Conservation (phyloP, 2,888 invertebrate genomes). For the Horisme vitalbata region DNA sequence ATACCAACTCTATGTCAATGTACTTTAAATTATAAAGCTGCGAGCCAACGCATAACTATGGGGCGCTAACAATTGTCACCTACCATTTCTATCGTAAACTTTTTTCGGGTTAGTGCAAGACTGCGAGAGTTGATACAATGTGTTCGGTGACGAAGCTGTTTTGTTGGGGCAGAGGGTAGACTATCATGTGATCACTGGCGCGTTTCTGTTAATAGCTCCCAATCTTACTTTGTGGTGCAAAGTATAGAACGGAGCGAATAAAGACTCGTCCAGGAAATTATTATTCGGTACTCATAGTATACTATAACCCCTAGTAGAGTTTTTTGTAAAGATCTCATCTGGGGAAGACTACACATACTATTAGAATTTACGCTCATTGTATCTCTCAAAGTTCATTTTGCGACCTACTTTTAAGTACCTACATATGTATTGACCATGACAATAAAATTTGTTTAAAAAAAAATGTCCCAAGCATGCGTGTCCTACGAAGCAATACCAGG, state of each 20-base stretch:
- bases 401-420: too few species aligned
- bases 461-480: too few species aligned
- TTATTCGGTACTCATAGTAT: not conserved
- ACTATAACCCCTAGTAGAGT: too few species aligned
- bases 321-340: too few species aligned
- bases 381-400: too few species aligned
- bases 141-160: constrained; percentile 54
- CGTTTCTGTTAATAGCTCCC: constrained; percentile 69
- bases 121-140: constrained; percentile 44
- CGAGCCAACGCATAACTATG: constrained; percentile 7
- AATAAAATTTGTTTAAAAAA: too few species aligned
- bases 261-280: not conserved
- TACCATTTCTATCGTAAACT: not conserved
- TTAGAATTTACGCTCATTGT: too few species aligned
- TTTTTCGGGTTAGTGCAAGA: constrained; percentile 2
- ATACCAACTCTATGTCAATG: too few species aligned
- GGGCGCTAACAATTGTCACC: not conserved
- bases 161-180: constrained; percentile 44
- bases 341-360: too few species aligned
- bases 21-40: constrained; percentile 1
- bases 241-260: not conserved
- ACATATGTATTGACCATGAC: too few species aligned
- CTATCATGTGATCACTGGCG: constrained; percentile 64
- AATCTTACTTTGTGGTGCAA: constrained; percentile 36
- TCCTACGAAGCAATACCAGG: too few species aligned